A percentile compares a stretch with the other conserved stretches of the same genome.
Evolutionary conservation across 1,140 invertebrate species (phyloP).

Genomic region (Homarus americanus): DNA sequence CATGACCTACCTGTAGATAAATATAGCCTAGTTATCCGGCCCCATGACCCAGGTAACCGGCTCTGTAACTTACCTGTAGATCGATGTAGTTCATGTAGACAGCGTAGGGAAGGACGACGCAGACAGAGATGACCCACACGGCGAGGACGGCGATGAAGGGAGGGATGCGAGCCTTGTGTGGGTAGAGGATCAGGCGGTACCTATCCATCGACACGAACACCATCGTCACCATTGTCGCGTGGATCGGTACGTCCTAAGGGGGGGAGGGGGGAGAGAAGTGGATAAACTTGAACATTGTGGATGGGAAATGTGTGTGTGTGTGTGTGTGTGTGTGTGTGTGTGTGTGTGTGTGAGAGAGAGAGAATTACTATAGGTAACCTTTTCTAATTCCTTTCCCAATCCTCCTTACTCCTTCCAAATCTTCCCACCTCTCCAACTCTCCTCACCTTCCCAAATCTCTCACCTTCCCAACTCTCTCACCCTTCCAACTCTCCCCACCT

Average conservation of each 20-base stretch:
- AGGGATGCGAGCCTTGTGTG: slow-evolving; percentile 7
- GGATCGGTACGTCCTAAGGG: slow-evolving; percentile 51
- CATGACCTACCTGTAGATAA: neutral
- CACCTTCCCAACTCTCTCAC: no score
- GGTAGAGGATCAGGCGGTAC: slow-evolving; percentile 20
- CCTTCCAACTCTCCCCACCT: no score
- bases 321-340: slow-evolving; percentile 22
- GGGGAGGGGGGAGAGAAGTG: neutral
- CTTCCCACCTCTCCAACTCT: no score
- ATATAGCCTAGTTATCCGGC: neutral
- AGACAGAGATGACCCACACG: slow-evolving; percentile 39
- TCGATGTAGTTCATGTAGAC: slow-evolving; percentile 65
- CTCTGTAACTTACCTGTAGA: slow-evolving; percentile 24
- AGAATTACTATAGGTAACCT: no score
- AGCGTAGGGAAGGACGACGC: slow-evolving; percentile 56
- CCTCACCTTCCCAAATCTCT: no score
- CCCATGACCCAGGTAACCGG: neutral
- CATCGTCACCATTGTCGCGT: slow-evolving; percentile 35
- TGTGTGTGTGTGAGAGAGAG: neutral
- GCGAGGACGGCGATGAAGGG: slow-evolving; percentile 56
- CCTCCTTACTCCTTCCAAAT: no score
- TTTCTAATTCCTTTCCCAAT: no score
- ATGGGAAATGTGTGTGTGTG: neutral
- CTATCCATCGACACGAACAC: slow-evolving; percentile 38
- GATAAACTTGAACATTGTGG: no score